Conservation (phyloP, 2,113 vertebrate genomes). For the Turnix velox region DNA sequence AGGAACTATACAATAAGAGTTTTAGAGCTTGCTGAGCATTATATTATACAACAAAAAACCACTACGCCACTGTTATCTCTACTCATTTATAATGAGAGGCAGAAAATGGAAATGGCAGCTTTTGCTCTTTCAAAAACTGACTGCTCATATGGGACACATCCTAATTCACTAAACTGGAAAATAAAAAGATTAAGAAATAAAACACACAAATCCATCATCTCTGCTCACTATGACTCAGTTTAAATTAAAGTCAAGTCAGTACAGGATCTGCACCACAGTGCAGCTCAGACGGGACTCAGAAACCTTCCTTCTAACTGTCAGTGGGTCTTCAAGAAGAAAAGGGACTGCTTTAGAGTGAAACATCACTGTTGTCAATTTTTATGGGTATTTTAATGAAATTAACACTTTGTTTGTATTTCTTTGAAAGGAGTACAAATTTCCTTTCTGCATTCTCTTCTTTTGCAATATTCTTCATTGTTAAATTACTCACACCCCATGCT, state of each 20-base stretch:
- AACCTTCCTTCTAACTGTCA: background rate
- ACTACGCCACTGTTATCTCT: background rate
- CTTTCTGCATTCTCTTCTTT: background rate
- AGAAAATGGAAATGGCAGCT: background rate
- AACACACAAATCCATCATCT: background rate
- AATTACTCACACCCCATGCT: accelerated
- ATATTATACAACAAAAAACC: background rate
- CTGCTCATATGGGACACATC: background rate
- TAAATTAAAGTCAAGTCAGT: background rate
- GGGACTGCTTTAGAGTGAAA: background rate
- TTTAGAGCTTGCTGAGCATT: background rate
- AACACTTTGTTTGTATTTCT: background rate
- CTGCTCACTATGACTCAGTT: background rate
- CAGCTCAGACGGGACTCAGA: background rate
- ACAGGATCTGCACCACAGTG: background rate
- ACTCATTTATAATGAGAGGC: background rate
- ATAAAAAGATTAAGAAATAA: background rate
- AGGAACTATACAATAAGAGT: background rate
- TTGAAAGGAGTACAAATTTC: background rate
- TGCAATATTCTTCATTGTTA: background rate
- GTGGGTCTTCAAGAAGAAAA: background rate
- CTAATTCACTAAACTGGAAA: background rate
- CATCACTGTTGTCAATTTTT: background rate
- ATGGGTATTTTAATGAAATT: background rate
- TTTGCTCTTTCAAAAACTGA: background rate